Evolutionary conservation across 2,888 invertebrate species (phyloP).

Genomic region (Lomographa bimaculata): DNA sequence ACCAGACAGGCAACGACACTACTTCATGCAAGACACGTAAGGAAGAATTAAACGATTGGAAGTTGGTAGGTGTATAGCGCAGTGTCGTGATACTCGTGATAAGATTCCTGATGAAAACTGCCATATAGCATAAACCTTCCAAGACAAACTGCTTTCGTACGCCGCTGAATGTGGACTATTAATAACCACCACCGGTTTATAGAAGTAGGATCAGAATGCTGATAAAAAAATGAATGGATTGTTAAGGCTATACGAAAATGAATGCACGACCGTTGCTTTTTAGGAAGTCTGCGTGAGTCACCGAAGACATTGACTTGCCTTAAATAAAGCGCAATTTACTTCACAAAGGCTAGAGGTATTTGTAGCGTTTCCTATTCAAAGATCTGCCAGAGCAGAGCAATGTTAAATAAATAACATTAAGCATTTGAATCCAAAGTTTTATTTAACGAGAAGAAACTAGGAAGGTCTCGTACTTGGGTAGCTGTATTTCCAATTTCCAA

Average conservation of each 20-base stretch:
- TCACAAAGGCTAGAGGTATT: conserved; percentile 14
- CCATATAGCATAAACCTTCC: conserved; percentile 2
- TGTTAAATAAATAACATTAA: no score
- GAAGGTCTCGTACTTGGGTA: no score
- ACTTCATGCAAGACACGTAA: conserved; percentile 18
- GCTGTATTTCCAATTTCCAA: no score
- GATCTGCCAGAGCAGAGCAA: no score
- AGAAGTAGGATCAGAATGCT: background rate
- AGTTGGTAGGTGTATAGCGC: conserved; percentile 1
- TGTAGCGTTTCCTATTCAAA: conserved; percentile 12
- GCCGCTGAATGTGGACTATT: no score
- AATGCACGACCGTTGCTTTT: conserved; percentile 21
- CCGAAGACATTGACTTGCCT: conserved; percentile 21
- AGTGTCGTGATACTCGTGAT: conserved; percentile 4
- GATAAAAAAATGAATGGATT: conserved; percentile 16
- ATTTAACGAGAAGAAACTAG: no score
- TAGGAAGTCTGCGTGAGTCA: conserved; percentile 25
- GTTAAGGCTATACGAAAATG: conserved; percentile 17
- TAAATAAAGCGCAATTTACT: conserved; percentile 22
- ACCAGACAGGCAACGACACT: conserved; percentile 19
- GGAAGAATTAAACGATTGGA: conserved; percentile 14
- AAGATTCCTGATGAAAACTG: conserved; percentile 4
- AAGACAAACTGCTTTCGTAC: no score
- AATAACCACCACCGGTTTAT: no score
- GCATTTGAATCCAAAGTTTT: no score